Evolutionary conservation across 1,140 invertebrate genomes (phyloP).

Genomic region (Acyrthosiphon pisum): DNA sequence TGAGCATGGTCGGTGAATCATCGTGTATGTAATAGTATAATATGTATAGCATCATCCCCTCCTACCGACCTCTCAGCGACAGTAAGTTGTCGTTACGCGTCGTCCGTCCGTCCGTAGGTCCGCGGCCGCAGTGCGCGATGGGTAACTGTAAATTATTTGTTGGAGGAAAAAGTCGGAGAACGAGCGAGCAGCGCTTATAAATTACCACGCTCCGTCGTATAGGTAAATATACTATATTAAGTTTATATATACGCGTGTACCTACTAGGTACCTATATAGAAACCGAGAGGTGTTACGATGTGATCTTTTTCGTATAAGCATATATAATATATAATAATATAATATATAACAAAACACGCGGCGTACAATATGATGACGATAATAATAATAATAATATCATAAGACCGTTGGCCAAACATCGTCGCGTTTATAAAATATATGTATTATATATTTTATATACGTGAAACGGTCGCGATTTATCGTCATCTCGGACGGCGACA

Average conservation of each 20-base stretch:
- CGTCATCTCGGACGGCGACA: neutral
- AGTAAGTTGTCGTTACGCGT: neutral
- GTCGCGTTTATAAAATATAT: neutral
- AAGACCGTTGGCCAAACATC: neutral
- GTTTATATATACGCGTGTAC: neutral
- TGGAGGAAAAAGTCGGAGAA: neutral
- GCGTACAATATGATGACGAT: neutral
- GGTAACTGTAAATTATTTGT: neutral
- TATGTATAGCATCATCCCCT: too few species aligned
- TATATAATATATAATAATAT: too few species aligned
- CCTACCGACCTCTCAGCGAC: too few species aligned
- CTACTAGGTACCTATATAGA: neutral
- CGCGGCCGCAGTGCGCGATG: neutral
- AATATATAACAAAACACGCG: neutral
- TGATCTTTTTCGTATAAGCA: neutral
- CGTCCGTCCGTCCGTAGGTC: neutral
- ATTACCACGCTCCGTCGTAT: neutral
- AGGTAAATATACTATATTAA: neutral
- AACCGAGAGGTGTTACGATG: conserved; percentile 22
- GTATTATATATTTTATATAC: neutral
- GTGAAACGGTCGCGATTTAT: conserved; percentile 35
- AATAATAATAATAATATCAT: neutral
- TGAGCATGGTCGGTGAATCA: neutral
- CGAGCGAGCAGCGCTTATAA: neutral
- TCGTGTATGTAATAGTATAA: too few species aligned